phyloP scores from a whole-genome alignment of 2,797 vertebrate species.

The Phrynocephalus forsythii region DNA sequence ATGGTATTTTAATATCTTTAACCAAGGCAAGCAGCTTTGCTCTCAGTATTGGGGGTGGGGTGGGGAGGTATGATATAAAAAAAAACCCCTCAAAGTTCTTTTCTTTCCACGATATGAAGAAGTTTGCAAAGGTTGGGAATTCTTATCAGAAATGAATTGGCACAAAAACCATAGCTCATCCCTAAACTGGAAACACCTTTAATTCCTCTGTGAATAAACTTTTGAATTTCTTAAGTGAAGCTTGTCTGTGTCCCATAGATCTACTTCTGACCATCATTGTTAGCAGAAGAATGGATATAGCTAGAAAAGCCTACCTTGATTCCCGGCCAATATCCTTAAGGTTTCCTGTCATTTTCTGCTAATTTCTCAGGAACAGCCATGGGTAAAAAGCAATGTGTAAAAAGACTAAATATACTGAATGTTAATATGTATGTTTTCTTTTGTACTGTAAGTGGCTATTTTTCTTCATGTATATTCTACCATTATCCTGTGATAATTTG shows the following conservation, averaged over 20 bases:
- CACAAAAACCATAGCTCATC: background rate
- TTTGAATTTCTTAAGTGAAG: constrained; percentile 7
- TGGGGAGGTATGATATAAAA: too few species aligned
- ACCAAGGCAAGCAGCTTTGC: too few species aligned
- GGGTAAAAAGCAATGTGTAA: background rate
- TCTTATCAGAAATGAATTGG: background rate
- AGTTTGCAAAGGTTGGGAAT: background rate
- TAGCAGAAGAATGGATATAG: background rate
- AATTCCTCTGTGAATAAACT: background rate
- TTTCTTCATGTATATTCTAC: constrained; percentile 34
- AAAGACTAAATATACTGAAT: background rate
- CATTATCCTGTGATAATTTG: constrained; percentile 19
- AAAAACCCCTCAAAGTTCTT: too few species aligned
- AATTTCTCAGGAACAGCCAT: background rate
- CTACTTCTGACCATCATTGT: background rate
- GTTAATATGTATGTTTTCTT: constrained; percentile 4
- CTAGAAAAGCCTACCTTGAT: constrained; percentile 5
- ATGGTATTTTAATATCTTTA: too few species aligned
- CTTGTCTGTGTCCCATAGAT: background rate
- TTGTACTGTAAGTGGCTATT: constrained; percentile 51
- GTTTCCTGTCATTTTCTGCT: constrained; percentile 13
- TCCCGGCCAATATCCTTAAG: background rate
- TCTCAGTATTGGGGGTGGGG: too few species aligned
- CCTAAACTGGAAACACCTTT: background rate
- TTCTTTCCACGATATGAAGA: background rate